Conservation (phyloP, 1,140 invertebrate genomes). For the Drosophila obscura region DNA sequence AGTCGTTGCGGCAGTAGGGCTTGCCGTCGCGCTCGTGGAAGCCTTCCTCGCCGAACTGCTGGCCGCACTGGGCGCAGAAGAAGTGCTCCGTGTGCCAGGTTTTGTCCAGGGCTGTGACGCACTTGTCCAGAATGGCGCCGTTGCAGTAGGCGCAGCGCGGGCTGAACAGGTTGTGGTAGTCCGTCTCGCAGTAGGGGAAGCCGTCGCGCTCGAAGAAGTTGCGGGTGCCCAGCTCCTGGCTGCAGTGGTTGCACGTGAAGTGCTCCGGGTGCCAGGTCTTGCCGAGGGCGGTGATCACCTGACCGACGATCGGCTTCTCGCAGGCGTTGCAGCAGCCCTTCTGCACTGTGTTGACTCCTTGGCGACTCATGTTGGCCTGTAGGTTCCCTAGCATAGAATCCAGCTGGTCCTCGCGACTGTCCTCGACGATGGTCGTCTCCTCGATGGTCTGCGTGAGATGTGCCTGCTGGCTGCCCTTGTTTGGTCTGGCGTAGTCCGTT, state of each 20-base stretch:
- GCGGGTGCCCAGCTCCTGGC: conserved; percentile 96
- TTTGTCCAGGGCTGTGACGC: conserved; percentile 98
- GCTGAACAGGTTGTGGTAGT: conserved; percentile 99
- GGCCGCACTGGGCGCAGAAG: conserved; percentile 98
- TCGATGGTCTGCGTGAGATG: conserved; percentile 84
- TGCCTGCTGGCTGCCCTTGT: conserved; percentile 85
- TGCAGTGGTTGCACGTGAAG: conserved; percentile 98
- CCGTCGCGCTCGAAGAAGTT: conserved; percentile 99
- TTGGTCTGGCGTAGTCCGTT: conserved; percentile 90
- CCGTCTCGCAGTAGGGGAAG: conserved; percentile 98
- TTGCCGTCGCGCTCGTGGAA: conserved; percentile 97
- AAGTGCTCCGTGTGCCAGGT: conserved; percentile 99
- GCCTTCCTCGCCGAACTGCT: conserved; percentile 98
- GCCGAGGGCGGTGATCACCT: conserved; percentile 96
- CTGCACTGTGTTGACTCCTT: conserved; percentile 98
- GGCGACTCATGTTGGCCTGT: conserved; percentile 97
- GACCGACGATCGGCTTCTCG: conserved; percentile 98
- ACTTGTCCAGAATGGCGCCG: conserved; percentile 99
- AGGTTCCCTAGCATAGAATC: conserved; percentile 92
- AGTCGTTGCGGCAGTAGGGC: conserved; percentile 97
- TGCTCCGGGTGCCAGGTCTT: conserved; percentile 99
- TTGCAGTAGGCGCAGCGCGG: conserved; percentile 99
- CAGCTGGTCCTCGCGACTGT: conserved; percentile 87
- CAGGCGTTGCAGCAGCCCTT: conserved; percentile 99
- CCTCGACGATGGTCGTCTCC: conserved; percentile 78